Evolutionary conservation across 2,888 invertebrate genomes (phyloP), one percentile per base, ranked within the genome.

Genomic region (Agrenia bidenticulata): DNA sequence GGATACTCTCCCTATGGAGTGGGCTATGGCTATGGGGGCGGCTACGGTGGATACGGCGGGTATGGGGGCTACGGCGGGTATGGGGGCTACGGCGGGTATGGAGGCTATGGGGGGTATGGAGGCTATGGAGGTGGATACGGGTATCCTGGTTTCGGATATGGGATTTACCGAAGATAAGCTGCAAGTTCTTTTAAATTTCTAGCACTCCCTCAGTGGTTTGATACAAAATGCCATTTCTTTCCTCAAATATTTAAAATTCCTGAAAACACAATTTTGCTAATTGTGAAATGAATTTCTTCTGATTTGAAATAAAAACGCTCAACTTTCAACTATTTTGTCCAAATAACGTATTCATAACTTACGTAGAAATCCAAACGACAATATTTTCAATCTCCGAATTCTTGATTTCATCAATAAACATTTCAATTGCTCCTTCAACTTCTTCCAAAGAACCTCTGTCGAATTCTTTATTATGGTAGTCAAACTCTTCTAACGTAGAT

Each of bases 351-450:
- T n/a, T n/a, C n/a, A 17, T 9, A 1, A 69, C 69, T 42, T 56
- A 64, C 59, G 70, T 61, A 4, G 50, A 45, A 21, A 74, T 55
- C 73, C 74, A 73, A 1, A 11, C 19, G 9, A 63, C 58, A 27
- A 73, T 66, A 7, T 67, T 63, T 11, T 67, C 65, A 32, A 71
- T 66, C 45, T 71, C 69, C 2, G 65, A 67, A 32, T 55, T 45
- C 41, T 67, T 67, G 32, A 75, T 69, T 32, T 70, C 69, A 23
- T 71, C 65, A 7, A 75, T 45, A 53, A 66, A 73, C 1, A 62
- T 56, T 17, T 70, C 67, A 7, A 75, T 19, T n/a, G 41, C 41
- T 5, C 5, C 19, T 51, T 51, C 59, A 37, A 69, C 59, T 19
- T 67, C 49, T 9, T 69, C 64, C 9, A 56, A 50, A 54, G 61